phyloP scores from a whole-genome alignment of 2,888 invertebrate species.

The Apotomis capreana region DNA sequence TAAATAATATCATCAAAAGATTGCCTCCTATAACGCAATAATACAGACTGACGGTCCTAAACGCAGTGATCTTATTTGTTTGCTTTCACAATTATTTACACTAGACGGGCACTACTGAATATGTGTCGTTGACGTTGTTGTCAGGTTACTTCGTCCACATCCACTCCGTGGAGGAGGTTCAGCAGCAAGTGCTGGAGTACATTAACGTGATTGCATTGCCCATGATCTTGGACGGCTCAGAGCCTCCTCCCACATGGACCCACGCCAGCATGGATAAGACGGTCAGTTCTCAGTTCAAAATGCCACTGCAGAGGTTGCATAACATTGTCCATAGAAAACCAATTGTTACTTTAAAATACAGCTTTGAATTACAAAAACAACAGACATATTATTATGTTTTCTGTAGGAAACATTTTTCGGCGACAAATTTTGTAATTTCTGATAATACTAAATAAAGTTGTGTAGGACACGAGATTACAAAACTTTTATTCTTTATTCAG shows the following conservation, averaged over 20 bases:
- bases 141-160: slow-evolving; percentile 87
- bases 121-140: neutral
- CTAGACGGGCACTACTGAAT: too few relatives aligned
- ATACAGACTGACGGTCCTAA: too few relatives aligned
- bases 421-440: too few relatives aligned
- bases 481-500: slow-evolving; percentile 26
- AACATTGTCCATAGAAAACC: too few relatives aligned
- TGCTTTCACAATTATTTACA: too few relatives aligned
- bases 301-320: too few relatives aligned
- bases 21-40: too few relatives aligned
- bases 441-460: neutral
- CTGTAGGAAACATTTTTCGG: too few relatives aligned
- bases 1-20: too few relatives aligned
- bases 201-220: slow-evolving; percentile 96
- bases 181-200: slow-evolving; percentile 97
- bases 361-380: too few relatives aligned
- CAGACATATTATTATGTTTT: too few relatives aligned
- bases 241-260: slow-evolving; percentile 96
- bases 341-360: neutral
- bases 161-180: slow-evolving; percentile 96
- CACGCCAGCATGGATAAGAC: slow-evolving; percentile 95
- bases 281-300: slow-evolving; percentile 75
- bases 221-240: slow-evolving; percentile 87
- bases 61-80: too few relatives aligned
- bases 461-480: slow-evolving; percentile 1